These are phyloP conservation scores for Amblyornis subalaris DNA, from an alignment of 2,113 vertebrate species.

Conservation along the genomic window DNA sequence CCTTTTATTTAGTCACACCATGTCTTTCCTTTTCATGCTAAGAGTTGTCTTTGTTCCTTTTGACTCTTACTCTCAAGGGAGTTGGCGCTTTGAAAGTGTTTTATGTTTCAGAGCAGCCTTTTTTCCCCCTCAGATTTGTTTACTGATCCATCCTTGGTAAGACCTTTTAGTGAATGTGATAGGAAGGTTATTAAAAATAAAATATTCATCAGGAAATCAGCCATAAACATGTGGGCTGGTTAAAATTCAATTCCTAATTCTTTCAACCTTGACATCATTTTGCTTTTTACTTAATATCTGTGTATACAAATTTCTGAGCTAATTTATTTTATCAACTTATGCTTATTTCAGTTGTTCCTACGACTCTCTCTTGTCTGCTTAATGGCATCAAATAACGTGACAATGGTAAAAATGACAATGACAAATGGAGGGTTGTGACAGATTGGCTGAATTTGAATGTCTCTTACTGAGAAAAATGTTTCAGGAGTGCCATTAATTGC, in stretches of 20 bases:
- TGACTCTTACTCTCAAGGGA: constrained; percentile 35
- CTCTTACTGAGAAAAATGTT: constrained; percentile 30
- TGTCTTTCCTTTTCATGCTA: constrained; percentile 14
- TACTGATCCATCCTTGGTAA: constrained; percentile 55
- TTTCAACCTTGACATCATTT: constrained; percentile 57
- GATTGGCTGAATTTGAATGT: constrained; percentile 50
- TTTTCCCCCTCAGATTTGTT: constrained; percentile 47
- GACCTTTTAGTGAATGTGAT: constrained; percentile 61
- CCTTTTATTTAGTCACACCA: constrained; percentile 44
- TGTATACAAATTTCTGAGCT: constrained; percentile 49
- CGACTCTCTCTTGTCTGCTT: neutral
- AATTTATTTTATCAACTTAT: constrained; percentile 51
- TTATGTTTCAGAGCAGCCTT: constrained; percentile 48
- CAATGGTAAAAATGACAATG: constrained; percentile 55
- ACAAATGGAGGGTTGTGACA: constrained; percentile 48
- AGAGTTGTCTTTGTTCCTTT: constrained; percentile 53
- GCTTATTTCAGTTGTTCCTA: constrained; percentile 40
- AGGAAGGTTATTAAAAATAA: constrained; percentile 67
- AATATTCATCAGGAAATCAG: constrained; percentile 68
- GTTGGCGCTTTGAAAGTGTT: constrained; percentile 36
- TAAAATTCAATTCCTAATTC: constrained; percentile 60
- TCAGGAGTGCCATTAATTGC: constrained; percentile 31
- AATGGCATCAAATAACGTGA: constrained; percentile 13
- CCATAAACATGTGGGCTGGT: constrained; percentile 44
- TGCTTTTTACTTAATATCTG: constrained; percentile 46